phyloP scores from a whole-genome alignment of 2,888 invertebrate genomes.

The Balanococcus diminutus region DNA sequence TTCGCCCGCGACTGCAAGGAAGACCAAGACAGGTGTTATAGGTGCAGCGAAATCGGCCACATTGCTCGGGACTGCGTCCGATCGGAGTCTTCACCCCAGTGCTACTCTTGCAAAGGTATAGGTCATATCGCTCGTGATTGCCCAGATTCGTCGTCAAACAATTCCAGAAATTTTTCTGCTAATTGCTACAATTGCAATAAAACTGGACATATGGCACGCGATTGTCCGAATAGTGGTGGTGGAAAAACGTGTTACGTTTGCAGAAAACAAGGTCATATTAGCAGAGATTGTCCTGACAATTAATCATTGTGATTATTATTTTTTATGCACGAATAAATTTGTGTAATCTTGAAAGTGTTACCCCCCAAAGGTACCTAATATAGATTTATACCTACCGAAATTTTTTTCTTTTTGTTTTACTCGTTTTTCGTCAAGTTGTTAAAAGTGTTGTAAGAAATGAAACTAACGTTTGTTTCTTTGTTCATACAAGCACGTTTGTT shows the following conservation, averaged over 20 bases:
- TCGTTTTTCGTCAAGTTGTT: background rate
- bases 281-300: conserved; percentile 67
- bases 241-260: conserved; percentile 74
- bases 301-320: conserved; percentile 47
- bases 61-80: conserved; percentile 84
- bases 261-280: conserved; percentile 75
- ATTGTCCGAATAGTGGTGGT: conserved; percentile 78
- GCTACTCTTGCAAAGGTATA: conserved; percentile 74
- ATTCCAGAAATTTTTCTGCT: conserved; percentile 48
- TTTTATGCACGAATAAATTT: conserved; percentile 39
- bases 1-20: conserved; percentile 93
- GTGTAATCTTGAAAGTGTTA: conserved; percentile 33
- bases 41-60: conserved; percentile 88
- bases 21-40: conserved; percentile 76
- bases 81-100: conserved; percentile 60
- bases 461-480: background rate
- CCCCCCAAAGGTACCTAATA: conserved; percentile 44
- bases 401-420: background rate
- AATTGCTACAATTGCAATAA: conserved; percentile 72
- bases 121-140: conserved; percentile 74
- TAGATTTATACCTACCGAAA: conserved; percentile 35
- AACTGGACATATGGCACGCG: conserved; percentile 74
- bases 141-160: conserved; percentile 61
- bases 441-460: background rate
- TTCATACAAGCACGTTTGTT: background rate